These are phyloP conservation scores for Nansenia antarctica DNA, from an alignment of 2,113 vertebrate genomes.

Conservation along the genomic window DNA sequence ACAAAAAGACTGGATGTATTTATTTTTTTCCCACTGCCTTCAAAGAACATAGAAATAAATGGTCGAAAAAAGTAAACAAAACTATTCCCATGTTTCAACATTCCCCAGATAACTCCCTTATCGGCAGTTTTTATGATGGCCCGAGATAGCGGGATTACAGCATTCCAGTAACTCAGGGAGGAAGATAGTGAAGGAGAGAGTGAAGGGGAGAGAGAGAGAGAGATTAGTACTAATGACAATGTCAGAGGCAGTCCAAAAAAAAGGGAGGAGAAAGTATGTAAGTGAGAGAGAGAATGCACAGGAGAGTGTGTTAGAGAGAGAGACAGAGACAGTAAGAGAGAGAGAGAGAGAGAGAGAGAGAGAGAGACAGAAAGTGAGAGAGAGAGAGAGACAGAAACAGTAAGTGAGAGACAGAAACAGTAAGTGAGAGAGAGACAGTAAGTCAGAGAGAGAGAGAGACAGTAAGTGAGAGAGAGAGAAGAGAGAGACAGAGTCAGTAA, in stretches of 20 bases:
- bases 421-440: not conserved
- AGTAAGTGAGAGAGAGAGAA: not conserved
- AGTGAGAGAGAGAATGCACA: too few relatives aligned
- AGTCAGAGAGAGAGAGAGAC: not conserved
- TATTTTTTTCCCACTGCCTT: conserved; percentile 56
- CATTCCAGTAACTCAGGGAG: conserved; percentile 63
- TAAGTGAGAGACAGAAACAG: not conserved
- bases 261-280: too few relatives aligned
- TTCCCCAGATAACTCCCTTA: conserved; percentile 66
- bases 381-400: not conserved
- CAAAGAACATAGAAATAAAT: conserved; percentile 66
- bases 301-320: too few relatives aligned
- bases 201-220: conserved; percentile 13
- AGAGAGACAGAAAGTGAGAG: not conserved
- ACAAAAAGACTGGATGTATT: conserved; percentile 62
- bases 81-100: conserved; percentile 69
- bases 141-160: conserved; percentile 57
- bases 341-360: not conserved
- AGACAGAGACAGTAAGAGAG: too few relatives aligned
- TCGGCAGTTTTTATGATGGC: conserved; percentile 48
- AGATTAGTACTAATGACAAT: too few relatives aligned
- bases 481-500: conserved; percentile 44
- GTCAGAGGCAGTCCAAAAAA: too few relatives aligned
- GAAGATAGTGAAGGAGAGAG: conserved; percentile 37
- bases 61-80: conserved; percentile 69